Base-by-base conservation (phyloP, 1,140 invertebrate species). In the Dendroctonus valens region DNA sequence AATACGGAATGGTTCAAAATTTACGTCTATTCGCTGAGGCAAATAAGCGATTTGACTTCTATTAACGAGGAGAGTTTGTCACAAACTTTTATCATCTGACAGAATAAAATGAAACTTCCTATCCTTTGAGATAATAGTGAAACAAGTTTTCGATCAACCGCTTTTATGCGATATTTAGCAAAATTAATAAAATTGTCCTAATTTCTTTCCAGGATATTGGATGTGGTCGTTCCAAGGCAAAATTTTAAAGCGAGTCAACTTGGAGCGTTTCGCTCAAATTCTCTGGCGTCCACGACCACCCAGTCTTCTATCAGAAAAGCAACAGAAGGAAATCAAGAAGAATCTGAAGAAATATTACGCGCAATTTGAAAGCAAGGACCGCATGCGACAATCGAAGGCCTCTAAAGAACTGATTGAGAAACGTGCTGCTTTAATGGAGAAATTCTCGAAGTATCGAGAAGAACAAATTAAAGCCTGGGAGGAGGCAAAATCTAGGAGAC, bases 381-480 rank as follows among this genome's bases (percentile, higher is more conserved):
- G 93, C 59, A 89, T 96, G 83, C 85, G 94, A 54, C 84, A 92
- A 75, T 93, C 91, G 50, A 93, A 96, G 73, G 96, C 96, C 42
- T 97, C 95, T 50, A 97, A 98, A 86, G 96, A 99, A 84, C 80
- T 98, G 69, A 88, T 99, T 42, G 96, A 98, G 69, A 97, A 98
- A 79, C 88, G 97, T 12, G 88, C 91, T 39, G 86, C 90, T 69
- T 81, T 96, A 60, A 92, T 98, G 87, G 89, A 91, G 75, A 88
- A 92, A 59, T 96, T 96, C 77, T 86, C 91, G 72, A 88, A 91
- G 69, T 91, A 91, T 74, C 85, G 92, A 67, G 84, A 88, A 62
- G 85, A 88, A 73, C 88, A 90, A 70, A 79, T 88, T 41, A 85
- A 87, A 61, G 87, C 93, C 76, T 96, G 88, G 86, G 81, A 83